A percentile compares a stretch with the other conserved stretches of the same genome.
phyloP scores from a whole-genome alignment of 1,140 invertebrate genomes.

The Neomicropteryx cornuta region DNA sequence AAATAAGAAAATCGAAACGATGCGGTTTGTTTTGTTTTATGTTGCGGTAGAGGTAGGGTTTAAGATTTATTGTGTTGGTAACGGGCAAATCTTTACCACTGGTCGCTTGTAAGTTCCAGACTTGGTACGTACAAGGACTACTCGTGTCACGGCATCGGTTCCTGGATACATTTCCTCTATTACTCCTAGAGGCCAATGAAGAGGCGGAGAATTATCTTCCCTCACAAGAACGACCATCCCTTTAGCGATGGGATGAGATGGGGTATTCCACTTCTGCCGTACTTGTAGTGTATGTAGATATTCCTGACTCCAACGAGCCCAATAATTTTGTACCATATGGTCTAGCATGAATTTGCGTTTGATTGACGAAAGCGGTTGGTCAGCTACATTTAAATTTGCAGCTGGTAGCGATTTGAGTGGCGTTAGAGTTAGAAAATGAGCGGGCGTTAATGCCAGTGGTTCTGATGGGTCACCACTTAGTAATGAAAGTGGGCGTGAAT shows the following conservation, averaged over 20 bases:
- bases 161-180: constrained; percentile 12
- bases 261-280: constrained; percentile 15
- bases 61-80: constrained; percentile 3
- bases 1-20: too few relatives aligned
- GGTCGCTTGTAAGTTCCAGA: constrained; percentile 8
- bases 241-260: constrained; percentile 7
- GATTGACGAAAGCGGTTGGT: constrained; percentile 10
- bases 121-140: constrained; percentile 14
- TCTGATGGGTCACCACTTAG: constrained; percentile 16
- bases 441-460: constrained; percentile 17
- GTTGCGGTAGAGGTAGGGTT: too few relatives aligned
- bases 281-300: constrained; percentile 21
- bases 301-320: constrained; percentile 21
- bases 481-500: constrained; percentile 20
- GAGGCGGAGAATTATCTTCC: constrained; percentile 11
- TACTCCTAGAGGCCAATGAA: constrained; percentile 15
- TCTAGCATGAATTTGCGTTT: constrained; percentile 15
- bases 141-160: constrained; percentile 11
- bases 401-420: constrained; percentile 20
- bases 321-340: constrained; percentile 21
- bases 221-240: constrained; percentile 16
- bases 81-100: constrained; percentile 4
- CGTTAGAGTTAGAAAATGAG: constrained; percentile 21
- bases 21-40: too few relatives aligned
- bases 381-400: constrained; percentile 12